A percentile compares a stretch with the other conserved stretches of the same genome.
Conservation (phyloP, 2,113 vertebrate species). For the Gallinago paraguaiae region DNA sequence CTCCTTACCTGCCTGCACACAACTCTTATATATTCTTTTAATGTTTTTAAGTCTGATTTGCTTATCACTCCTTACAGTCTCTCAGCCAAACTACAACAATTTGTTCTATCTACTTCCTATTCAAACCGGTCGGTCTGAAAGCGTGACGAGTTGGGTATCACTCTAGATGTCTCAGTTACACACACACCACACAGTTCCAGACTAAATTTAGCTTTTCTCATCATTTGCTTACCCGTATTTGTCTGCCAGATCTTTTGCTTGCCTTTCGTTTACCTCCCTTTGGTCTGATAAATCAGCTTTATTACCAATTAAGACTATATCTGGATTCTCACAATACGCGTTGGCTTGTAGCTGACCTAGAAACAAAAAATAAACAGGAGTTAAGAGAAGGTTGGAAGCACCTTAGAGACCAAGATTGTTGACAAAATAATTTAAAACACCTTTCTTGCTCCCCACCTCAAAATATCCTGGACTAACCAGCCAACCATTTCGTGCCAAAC, state of each 20-base stretch:
- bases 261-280: conserved; percentile 91
- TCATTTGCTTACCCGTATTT: conserved; percentile 85
- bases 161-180: not conserved
- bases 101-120: not conserved
- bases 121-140: too few relatives aligned
- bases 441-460: not conserved
- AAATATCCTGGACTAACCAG: not conserved
- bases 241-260: conserved; percentile 92
- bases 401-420: not conserved
- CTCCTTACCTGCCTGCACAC: not conserved
- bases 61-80: not conserved
- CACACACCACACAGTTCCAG: not conserved
- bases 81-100: not conserved
- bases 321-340: conserved; percentile 95
- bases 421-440: not conserved
- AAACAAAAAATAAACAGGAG: conserved; percentile 1
- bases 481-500: not conserved
- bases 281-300: conserved; percentile 92
- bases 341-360: conserved; percentile 93
- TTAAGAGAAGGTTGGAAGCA: not conserved
- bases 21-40: not conserved
- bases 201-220: not conserved
- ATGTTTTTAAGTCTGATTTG: not conserved
- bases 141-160: rapidly evolving
- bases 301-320: conserved; percentile 93